Evolutionary conservation across 2,888 invertebrate species (phyloP), one percentile per base, ranked within the genome.

Genomic region (Tetragnatha montana): DNA sequence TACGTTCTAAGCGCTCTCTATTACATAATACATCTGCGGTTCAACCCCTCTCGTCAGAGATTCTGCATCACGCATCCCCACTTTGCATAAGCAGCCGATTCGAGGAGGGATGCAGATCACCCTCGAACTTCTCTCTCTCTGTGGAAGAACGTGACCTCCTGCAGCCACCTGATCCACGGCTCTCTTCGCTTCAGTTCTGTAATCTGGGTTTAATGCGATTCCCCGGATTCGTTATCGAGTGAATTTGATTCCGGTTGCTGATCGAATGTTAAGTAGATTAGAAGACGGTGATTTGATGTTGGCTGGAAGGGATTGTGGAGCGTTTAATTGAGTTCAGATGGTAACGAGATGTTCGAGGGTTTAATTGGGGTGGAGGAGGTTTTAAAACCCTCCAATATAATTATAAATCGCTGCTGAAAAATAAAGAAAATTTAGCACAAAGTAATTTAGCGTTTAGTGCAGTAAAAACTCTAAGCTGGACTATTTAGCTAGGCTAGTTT

Each of bases 81-180:
- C 74, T 83, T 83, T 75, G 74, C 74, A 83, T 83, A 83, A 75
- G 19, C 47, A 8, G 21, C 75, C 83, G 75, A 83, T 75, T 83
- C 21, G 22, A 12, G 68, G 49, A 12, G 68, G 83, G 73, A 75
- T 83, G 75, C 19, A 81, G 81, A 81, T 71, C 71, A 14, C 17
- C 8, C 21, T 4, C 47, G 50, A 73, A 81, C 75, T 83, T 60
- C 60, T 35, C 21, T 60, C 60, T 49, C 83, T 74, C 82, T 83
- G 82, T 14, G 14, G 60, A 60, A 83, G 35, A 68, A 83, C 83
- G 83, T 83, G 83, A 83, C 75, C 74, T 22, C 21, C 60, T 17
- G 60, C 60, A 4, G 60, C 60, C 60, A 60, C 60, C 60, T 60
- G 60, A 12, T 60, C 60, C 60, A 10, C 17, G 12, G 60, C 60